Evolutionary conservation across 2,113 vertebrate genomes (phyloP).

Genomic region (Megaceryle maxima): DNA sequence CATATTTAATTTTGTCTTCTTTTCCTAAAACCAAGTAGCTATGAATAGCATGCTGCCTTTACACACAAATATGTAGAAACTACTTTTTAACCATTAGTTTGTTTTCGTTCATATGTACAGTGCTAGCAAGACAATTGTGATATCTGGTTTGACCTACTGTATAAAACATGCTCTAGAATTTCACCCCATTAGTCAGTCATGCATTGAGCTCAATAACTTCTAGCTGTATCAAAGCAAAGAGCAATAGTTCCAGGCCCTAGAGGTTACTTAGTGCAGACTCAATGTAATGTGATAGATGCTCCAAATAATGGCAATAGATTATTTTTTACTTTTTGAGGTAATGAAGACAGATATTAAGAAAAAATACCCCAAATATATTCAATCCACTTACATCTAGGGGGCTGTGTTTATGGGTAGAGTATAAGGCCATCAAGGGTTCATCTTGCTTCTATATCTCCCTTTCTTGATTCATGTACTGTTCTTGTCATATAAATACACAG

Average conservation of each 20-base stretch:
- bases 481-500: background rate
- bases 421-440: background rate
- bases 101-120: background rate
- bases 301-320: background rate
- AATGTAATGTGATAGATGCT: background rate
- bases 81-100: background rate
- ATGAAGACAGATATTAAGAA: background rate
- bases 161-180: background rate
- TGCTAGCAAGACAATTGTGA: background rate
- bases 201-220: background rate
- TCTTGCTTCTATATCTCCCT: background rate
- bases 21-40: background rate
- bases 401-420: background rate
- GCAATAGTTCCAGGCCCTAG: background rate
- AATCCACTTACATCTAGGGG: background rate
- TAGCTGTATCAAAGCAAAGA: background rate
- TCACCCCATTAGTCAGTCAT: background rate
- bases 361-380: background rate
- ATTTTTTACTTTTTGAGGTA: background rate
- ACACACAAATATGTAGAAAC: background rate
- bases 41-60: background rate
- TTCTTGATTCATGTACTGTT: background rate
- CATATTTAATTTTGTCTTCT: background rate
- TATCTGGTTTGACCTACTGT: background rate
- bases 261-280: background rate